Percentiles rank a stretch among this genome's conserved stretches.
phyloP scores from a whole-genome alignment of 2,797 vertebrate genomes.

The Odontamblyopus lacepedii region DNA sequence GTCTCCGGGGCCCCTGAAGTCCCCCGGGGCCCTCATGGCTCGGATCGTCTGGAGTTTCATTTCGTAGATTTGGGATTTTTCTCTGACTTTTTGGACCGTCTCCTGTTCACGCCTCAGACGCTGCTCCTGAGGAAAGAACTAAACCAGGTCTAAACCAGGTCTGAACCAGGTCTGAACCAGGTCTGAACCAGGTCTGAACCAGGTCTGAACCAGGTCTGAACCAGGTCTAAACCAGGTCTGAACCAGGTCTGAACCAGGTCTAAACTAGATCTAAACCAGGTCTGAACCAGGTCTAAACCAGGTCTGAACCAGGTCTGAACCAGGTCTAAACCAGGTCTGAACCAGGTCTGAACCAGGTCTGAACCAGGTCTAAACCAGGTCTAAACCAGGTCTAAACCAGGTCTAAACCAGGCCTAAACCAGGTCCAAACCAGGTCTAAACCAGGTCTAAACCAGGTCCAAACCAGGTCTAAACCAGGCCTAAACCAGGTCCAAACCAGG shows the following conservation, averaged over 20 bases:
- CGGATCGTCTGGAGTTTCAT: constrained; percentile 90
- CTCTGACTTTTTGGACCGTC: constrained; percentile 84
- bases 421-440: not conserved
- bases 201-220: not conserved
- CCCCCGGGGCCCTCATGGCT: constrained; percentile 89
- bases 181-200: not conserved
- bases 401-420: not conserved
- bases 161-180: not conserved
- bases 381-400: not conserved
- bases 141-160: not conserved
- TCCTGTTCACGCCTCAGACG: constrained; percentile 76
- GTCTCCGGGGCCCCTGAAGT: constrained; percentile 89
- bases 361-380: not conserved
- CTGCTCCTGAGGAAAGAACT: constrained; percentile 59
- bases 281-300: not conserved
- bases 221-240: not conserved
- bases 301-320: not conserved
- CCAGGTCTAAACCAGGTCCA: not conserved
- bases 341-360: not conserved
- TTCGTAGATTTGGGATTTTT: constrained; percentile 92
- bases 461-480: not conserved
- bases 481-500: no score
- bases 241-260: constrained; percentile 1
- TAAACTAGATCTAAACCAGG: not conserved
- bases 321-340: not conserved